A percentile compares a stretch with the other conserved stretches of the same genome.
phyloP scores from a whole-genome alignment of 2,113 vertebrate genomes.

The Pungitius pungitius region DNA sequence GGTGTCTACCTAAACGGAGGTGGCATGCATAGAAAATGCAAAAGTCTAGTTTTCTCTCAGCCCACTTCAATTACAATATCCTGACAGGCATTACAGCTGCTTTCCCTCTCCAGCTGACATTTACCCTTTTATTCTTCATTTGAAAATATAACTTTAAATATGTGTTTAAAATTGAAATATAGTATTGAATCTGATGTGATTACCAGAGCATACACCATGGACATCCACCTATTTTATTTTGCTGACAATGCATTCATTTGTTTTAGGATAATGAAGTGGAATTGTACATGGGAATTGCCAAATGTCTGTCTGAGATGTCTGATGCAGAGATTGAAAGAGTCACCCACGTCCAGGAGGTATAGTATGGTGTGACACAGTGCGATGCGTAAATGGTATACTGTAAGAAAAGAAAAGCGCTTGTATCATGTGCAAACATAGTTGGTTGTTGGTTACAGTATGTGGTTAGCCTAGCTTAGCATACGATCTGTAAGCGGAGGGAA shows the following conservation, averaged over 20 bases:
- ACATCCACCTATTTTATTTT: neutral
- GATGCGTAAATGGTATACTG: neutral
- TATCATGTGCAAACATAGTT: neutral
- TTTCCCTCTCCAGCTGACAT: neutral
- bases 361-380: slow-evolving; percentile 34
- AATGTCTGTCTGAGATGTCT: slow-evolving; percentile 91
- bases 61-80: no score
- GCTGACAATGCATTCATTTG: slow-evolving; percentile 21
- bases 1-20: no score
- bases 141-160: neutral
- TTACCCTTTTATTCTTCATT: neutral
- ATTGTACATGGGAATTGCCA: slow-evolving; percentile 83
- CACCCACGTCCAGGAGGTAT: slow-evolving; percentile 84
- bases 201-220: neutral
- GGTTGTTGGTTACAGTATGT: no score
- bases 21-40: neutral
- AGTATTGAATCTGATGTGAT: neutral
- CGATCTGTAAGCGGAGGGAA: neutral
- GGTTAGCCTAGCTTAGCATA: no score
- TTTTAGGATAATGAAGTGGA: slow-evolving; percentile 83
- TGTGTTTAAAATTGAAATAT: neutral
- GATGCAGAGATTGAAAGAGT: slow-evolving; percentile 85
- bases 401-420: neutral
- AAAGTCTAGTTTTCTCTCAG: neutral
- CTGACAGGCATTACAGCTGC: neutral